Evolutionary conservation across 2,113 vertebrate species (phyloP).

Genomic region (Equus quagga): DNA sequence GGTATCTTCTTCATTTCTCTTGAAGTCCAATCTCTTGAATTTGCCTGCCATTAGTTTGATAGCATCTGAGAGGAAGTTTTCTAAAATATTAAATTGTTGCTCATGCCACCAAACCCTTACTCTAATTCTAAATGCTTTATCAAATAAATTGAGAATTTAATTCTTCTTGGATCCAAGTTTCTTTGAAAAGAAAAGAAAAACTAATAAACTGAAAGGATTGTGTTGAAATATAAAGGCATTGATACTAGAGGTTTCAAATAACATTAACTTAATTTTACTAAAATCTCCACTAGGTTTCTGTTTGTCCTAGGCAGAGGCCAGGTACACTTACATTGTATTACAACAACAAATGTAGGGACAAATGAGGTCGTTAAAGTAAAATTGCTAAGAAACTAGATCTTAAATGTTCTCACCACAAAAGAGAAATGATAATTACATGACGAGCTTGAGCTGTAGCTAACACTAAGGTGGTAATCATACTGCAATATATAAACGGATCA

Average conservation of each 20-base stretch:
- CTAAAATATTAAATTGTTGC: not conserved
- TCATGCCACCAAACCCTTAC: not conserved
- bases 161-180: not conserved
- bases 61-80: not conserved
- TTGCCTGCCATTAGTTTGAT: not conserved
- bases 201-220: not conserved
- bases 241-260: not conserved
- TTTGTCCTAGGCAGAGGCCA: not conserved
- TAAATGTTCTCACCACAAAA: not conserved
- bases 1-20: not conserved
- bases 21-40: not conserved
- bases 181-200: constrained; percentile 12
- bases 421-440: not conserved
- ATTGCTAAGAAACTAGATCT: not conserved
- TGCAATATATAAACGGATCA: not conserved
- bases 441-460: not conserved
- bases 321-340: not conserved
- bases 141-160: not conserved
- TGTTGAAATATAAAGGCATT: not conserved
- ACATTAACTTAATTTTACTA: not conserved
- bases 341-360: not conserved
- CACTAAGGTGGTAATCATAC: not conserved
- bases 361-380: not conserved
- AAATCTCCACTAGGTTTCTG: not conserved
- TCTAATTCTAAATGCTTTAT: not conserved